Evolutionary conservation across 2,888 invertebrate genomes (phyloP).

Genomic region (Ischnus inquisitorius): DNA sequence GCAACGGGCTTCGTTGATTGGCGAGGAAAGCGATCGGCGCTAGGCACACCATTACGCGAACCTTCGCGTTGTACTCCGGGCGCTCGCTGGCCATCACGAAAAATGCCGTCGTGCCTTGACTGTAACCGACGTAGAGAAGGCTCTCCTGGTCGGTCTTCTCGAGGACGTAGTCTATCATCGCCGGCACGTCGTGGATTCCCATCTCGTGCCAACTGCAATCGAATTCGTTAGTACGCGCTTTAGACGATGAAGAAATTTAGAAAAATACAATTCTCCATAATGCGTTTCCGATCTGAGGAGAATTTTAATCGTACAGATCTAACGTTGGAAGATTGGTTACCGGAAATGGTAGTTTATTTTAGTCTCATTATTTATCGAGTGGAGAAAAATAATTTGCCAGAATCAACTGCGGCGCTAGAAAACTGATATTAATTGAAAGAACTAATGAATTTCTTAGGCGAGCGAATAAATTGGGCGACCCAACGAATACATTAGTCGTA

Average conservation of each 20-base stretch:
- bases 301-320: too few relatives aligned
- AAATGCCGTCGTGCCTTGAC: constrained; percentile 87
- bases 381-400: too few relatives aligned
- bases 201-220: constrained; percentile 87
- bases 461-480: too few relatives aligned
- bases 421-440: too few relatives aligned
- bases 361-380: too few relatives aligned
- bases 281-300: not conserved
- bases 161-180: constrained; percentile 87
- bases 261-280: constrained; percentile 9
- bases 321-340: too few relatives aligned
- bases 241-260: constrained; percentile 10
- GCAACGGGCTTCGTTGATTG: constrained; percentile 82
- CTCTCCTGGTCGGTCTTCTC: constrained; percentile 84
- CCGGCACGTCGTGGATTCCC: constrained; percentile 88
- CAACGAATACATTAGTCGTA: too few relatives aligned
- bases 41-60: constrained; percentile 82
- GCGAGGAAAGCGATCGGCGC: constrained; percentile 84
- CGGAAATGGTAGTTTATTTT: too few relatives aligned
- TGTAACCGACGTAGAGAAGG: constrained; percentile 88
- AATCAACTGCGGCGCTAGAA: too few relatives aligned
- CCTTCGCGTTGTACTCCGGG: constrained; percentile 84
- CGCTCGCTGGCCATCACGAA: constrained; percentile 83
- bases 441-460: too few relatives aligned
- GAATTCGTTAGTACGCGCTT: not conserved